phyloP scores from a whole-genome alignment of 1,140 invertebrate species.

The Drusus annulatus region DNA sequence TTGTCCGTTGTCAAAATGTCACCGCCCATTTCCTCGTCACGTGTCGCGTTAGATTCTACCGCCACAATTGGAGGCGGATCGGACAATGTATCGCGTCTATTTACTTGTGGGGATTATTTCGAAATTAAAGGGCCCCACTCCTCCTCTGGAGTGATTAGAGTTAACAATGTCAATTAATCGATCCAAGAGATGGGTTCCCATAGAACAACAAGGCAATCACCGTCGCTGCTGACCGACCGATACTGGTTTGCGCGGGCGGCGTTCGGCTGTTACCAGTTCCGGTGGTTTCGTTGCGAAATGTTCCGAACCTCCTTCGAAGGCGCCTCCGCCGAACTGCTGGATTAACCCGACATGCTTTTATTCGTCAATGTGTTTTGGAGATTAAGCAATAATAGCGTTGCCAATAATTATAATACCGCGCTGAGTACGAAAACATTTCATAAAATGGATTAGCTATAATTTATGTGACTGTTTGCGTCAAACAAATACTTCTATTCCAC shows the following conservation, averaged over 20 bases:
- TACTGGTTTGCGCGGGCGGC: slow-evolving; percentile 44
- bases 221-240: slow-evolving; percentile 22
- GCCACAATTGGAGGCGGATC: slow-evolving; percentile 3
- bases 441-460: too few species aligned
- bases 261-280: slow-evolving; percentile 51
- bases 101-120: background rate
- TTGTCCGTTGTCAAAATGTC: background rate
- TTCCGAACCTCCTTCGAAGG: background rate
- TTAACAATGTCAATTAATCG: slow-evolving; percentile 44
- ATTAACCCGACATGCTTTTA: background rate
- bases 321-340: background rate
- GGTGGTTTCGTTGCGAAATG: slow-evolving; percentile 20
- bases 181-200: slow-evolving; percentile 10
- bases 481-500: too few species aligned
- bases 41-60: background rate
- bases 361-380: too few species aligned
- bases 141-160: slow-evolving; percentile 10
- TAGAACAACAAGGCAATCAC: slow-evolving; percentile 46
- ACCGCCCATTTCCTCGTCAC: background rate
- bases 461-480: too few species aligned
- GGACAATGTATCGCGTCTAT: background rate
- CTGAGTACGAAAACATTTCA: too few species aligned
- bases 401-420: too few species aligned
- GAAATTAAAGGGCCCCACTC: slow-evolving; percentile 24
- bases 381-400: too few species aligned